Conservation (phyloP, 2,113 vertebrate genomes). For the Zosterops pallidus region DNA sequence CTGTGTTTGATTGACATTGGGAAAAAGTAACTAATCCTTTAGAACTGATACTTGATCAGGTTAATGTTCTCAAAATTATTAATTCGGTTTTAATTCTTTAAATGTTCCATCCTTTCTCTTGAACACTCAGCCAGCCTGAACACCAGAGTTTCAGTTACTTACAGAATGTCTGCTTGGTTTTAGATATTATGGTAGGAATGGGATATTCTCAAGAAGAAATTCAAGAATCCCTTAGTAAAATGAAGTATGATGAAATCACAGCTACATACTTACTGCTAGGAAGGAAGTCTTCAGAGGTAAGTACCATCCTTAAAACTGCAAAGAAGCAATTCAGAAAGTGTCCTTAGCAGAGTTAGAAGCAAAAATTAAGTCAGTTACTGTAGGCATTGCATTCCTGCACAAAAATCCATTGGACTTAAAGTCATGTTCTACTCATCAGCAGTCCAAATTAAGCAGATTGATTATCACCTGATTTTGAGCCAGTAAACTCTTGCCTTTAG, state of each 20-base stretch:
- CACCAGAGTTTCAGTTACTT: not conserved
- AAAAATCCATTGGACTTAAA: not conserved
- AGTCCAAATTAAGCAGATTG: not conserved
- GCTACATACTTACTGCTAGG: slow-evolving; percentile 95
- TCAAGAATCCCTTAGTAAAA: slow-evolving; percentile 96
- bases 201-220: slow-evolving; percentile 97
- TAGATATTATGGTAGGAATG: slow-evolving; percentile 99
- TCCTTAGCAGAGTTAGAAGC: not conserved
- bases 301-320: not conserved
- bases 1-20: not conserved
- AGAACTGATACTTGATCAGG: not conserved
- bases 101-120: not conserved
- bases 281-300: slow-evolving; percentile 94
- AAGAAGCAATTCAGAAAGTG: not conserved
- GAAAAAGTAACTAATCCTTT: not conserved
- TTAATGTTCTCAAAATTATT: not conserved
- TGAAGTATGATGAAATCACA: slow-evolving; percentile 99
- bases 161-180: slow-evolving; percentile 22
- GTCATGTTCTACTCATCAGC: not conserved
- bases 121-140: not conserved
- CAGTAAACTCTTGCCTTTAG: not conserved
- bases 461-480: not conserved
- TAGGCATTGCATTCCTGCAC: not conserved
- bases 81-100: not conserved
- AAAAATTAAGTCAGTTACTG: not conserved